Percentiles rank a stretch among this genome's conserved stretches.
phyloP scores from a whole-genome alignment of 2,888 invertebrate genomes.

The Caenorhabditis panamensis region DNA sequence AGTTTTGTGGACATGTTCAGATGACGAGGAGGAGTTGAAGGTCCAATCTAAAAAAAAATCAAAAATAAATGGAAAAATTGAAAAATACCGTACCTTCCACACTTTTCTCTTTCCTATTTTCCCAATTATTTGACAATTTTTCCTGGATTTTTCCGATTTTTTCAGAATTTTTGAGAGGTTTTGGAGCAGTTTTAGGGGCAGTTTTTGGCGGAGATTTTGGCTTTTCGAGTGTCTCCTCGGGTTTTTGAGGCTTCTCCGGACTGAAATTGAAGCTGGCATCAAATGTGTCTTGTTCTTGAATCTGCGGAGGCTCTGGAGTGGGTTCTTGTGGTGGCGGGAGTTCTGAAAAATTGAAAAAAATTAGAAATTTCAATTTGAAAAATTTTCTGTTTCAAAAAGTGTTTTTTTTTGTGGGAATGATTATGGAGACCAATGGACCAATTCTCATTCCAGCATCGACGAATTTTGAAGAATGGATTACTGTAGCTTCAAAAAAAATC shows the following conservation, averaged over 20 bases:
- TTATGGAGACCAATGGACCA: too few species aligned
- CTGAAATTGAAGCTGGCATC: neutral
- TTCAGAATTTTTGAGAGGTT: too few species aligned
- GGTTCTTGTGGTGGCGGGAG: neutral
- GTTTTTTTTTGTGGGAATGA: too few species aligned
- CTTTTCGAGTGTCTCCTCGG: neutral
- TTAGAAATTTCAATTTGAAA: neutral
- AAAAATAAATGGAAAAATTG: too few species aligned
- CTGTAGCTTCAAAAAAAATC: too few species aligned
- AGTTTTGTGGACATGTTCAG: neutral
- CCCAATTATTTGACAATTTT: neutral
- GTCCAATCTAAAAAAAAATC: constrained; percentile 8
- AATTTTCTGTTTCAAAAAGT: constrained; percentile 2
- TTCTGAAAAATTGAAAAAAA: constrained; percentile 1
- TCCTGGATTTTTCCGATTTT: constrained; percentile 1
- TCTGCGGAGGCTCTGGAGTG: constrained; percentile 7
- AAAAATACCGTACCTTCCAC: neutral
- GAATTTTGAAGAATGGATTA: too few species aligned
- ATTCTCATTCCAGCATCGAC: too few species aligned
- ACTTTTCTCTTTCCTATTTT: neutral
- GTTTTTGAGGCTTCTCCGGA: neutral
- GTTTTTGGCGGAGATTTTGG: too few species aligned
- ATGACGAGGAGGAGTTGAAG: neutral
- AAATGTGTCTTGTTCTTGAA: neutral
- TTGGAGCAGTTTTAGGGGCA: too few species aligned